Evolutionary conservation across 2,797 vertebrate species (phyloP).

Genomic region (Brachyalestes nurse): DNA sequence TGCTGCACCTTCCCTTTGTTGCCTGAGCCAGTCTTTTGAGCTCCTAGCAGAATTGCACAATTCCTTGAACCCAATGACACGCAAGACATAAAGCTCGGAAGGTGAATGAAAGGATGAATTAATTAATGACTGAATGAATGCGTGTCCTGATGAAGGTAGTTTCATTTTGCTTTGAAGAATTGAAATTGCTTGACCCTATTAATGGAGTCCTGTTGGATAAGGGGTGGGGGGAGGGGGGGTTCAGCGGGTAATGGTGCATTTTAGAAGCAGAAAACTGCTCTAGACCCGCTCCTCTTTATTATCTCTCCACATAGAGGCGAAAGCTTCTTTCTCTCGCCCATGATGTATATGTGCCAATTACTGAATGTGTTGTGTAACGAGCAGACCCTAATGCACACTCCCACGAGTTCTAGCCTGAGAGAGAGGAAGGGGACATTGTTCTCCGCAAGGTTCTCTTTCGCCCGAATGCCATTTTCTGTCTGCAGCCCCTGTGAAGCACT

Average conservation of each 20-base stretch:
- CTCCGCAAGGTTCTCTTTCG: constrained; percentile 29
- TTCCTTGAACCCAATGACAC: constrained; percentile 10
- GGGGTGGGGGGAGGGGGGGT: not conserved
- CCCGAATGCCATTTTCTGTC: constrained; percentile 35
- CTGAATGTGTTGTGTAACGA: constrained; percentile 67
- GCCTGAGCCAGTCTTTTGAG: constrained; percentile 22
- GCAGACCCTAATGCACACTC: constrained; percentile 37
- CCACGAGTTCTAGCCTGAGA: constrained; percentile 38
- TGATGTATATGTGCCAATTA: constrained; percentile 57
- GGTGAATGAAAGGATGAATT: constrained; percentile 33
- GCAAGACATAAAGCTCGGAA: constrained; percentile 16
- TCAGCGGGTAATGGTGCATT: constrained; percentile 33
- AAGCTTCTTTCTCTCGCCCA: constrained; percentile 30
- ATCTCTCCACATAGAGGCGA: constrained; percentile 24
- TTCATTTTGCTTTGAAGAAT: constrained; percentile 35
- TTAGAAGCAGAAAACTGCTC: constrained; percentile 21
- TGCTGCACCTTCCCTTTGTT: constrained; percentile 25
- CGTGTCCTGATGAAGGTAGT: constrained; percentile 23
- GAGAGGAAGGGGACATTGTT: constrained; percentile 31
- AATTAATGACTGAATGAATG: constrained; percentile 26
- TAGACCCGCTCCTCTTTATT: constrained; percentile 29
- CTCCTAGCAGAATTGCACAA: constrained; percentile 18
- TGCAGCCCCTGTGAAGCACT: constrained; percentile 60
- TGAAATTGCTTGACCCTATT: constrained; percentile 24
- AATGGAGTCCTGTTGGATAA: constrained; percentile 13